Conservation (phyloP, 2,113 vertebrate genomes). For the Hymenochirus boettgeri region DNA sequence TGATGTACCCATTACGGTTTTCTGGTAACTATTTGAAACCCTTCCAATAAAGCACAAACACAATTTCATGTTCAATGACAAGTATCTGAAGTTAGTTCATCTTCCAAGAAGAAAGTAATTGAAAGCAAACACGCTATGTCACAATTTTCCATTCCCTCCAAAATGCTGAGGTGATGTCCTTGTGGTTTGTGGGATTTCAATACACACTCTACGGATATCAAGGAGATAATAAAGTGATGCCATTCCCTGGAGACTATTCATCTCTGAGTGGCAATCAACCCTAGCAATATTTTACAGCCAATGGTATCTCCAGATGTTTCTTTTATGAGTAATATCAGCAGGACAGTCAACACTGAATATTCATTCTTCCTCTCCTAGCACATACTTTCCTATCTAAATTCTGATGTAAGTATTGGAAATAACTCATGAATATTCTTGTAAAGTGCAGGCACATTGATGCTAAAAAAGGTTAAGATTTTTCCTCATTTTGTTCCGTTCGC, state of each 20-base stretch:
- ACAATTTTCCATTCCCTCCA: not conserved
- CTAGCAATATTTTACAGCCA: slow-evolving; percentile 23
- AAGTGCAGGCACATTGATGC: not conserved
- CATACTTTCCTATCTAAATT: slow-evolving; percentile 4
- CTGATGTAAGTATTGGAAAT: slow-evolving; percentile 5
- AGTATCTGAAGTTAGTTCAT: not conserved
- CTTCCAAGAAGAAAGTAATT: not conserved
- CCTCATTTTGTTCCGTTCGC: not conserved
- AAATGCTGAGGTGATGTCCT: slow-evolving; percentile 14
- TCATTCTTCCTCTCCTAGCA: not conserved
- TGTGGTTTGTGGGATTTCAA: slow-evolving; percentile 10
- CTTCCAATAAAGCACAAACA: not conserved
- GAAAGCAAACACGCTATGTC: not conserved
- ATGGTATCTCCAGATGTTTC: slow-evolving; percentile 29
- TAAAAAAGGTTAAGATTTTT: not conserved
- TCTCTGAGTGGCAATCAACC: slow-evolving; percentile 12
- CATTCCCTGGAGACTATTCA: slow-evolving; percentile 19
- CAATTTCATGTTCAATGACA: slow-evolving; percentile 1
- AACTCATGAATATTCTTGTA: not conserved
- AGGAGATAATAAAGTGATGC: slow-evolving; percentile 22
- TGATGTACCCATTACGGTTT: not conserved
- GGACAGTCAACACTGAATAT: slow-evolving; percentile 36
- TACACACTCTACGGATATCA: slow-evolving; percentile 4
- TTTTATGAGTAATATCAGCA: slow-evolving; percentile 34
- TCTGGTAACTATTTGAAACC: not conserved